Conservation (phyloP, 2,113 vertebrate species). For the Campylomormyrus tamandua region DNA sequence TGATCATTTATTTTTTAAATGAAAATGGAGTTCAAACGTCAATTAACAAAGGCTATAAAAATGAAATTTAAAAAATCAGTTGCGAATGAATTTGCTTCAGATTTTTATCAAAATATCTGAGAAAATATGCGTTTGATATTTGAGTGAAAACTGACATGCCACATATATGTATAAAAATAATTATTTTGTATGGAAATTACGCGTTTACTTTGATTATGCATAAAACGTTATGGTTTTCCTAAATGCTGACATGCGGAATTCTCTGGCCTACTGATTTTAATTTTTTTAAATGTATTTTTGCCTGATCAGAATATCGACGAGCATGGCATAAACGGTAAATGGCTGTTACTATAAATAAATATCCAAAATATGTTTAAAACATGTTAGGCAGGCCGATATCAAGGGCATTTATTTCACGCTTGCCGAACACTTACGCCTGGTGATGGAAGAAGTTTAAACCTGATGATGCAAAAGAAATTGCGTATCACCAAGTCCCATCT, state of each 20-base stretch:
- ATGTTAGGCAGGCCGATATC: conserved; percentile 1
- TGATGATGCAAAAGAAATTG: conserved; percentile 31
- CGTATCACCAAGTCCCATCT: conserved; percentile 58
- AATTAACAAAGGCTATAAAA: background rate
- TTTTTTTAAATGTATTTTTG: background rate
- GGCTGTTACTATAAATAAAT: background rate
- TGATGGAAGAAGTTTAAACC: conserved; percentile 51
- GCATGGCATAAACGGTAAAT: background rate
- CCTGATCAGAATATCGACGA: background rate
- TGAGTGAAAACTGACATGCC: background rate
- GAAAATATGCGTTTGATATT: background rate
- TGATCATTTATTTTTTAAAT: background rate
- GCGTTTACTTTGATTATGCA: background rate
- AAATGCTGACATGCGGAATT: background rate
- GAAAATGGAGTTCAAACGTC: background rate
- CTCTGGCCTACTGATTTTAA: background rate
- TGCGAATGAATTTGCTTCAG: background rate
- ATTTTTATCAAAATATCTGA: background rate
- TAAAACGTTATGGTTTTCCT: background rate
- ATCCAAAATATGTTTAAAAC: background rate
- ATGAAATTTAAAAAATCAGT: background rate
- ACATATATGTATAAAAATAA: background rate
- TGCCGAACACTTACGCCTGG: conserved; percentile 3
- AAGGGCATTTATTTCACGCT: conserved; percentile 16
- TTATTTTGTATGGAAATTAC: background rate